Evolutionary conservation across 1,140 invertebrate species (phyloP), one percentile per base, ranked within the genome.

Genomic region (Drosophila equinoxialis): DNA sequence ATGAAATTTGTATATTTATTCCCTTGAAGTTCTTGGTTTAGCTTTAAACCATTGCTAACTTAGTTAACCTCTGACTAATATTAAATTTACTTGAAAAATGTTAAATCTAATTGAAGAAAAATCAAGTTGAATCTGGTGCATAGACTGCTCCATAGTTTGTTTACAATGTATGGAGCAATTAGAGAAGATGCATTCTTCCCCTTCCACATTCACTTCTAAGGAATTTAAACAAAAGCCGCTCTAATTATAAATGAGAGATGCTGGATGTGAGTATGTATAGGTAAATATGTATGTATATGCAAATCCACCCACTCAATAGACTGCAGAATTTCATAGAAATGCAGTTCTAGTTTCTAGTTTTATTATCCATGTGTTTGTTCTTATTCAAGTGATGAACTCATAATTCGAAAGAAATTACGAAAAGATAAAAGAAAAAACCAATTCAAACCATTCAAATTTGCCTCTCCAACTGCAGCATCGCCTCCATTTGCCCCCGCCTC

Each of bases 351-450:
- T 77, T 68, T 30, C 30, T 30, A 30, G 30, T 30, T 72, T 79
- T 51, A 48, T 48, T 48, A 48, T 20, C 45, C 17, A 48, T 48
- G 45, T 77, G 68, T 79, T 69, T 8, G 35, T 58, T 57, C 60
- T 81, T 74, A 79, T 77, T 79, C 63, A 17, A 77, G 74, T 58
- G 71, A 85, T 86, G 82, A 78, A 70, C 82, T 81, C 81, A 85
- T 62, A 68, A 65, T 35, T 41, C 45, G 42, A 39, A 39, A 13
- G 30, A 45, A 30, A 57, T 51, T 58, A 39, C 13, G 30, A 45
- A 30, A 55, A 37, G 1, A 17, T 17, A n/a, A 41, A 58, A 65
- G 35, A 57, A 68, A 58, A 66, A 55, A 57, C 51, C 55, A 61
- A 63, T 26, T 69, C 81, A 68, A 65, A 86, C 83, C 83, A 74